Percentiles rank a stretch among this genome's conserved stretches.
Evolutionary conservation across 2,888 invertebrate genomes (phyloP).

Genomic region (Zygothrica quintamaculata): DNA sequence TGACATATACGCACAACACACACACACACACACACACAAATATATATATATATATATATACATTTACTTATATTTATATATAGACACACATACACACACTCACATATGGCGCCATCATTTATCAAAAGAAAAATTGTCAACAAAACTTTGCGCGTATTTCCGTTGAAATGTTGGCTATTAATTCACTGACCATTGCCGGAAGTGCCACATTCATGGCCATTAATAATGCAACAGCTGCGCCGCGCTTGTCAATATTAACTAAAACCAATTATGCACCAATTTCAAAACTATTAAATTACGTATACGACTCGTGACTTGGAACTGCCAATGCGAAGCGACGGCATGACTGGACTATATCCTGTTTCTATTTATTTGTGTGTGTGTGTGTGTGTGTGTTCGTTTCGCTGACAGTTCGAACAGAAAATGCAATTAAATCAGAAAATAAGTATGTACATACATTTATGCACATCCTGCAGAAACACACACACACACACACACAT

Average conservation of each 20-base stretch:
- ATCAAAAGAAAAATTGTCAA: slow-evolving; percentile 60
- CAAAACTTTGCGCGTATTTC: slow-evolving; percentile 65
- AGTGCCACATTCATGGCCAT: slow-evolving; percentile 52
- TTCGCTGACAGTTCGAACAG: slow-evolving; percentile 17
- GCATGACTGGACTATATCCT: too few relatives aligned
- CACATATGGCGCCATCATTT: slow-evolving; percentile 56
- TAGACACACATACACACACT: slow-evolving; percentile 7
- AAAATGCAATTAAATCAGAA: slow-evolving; percentile 75
- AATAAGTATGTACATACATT: slow-evolving; percentile 51
- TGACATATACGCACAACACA: slow-evolving; percentile 59
- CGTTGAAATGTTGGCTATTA: slow-evolving; percentile 69
- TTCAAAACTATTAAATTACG: slow-evolving; percentile 73
- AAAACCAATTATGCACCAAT: slow-evolving; percentile 71
- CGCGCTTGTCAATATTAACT: slow-evolving; percentile 71
- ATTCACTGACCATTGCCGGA: slow-evolving; percentile 60
- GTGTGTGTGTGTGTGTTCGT: background rate
- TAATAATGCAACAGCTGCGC: slow-evolving; percentile 77
- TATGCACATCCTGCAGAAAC: slow-evolving; percentile 61
- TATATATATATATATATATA: background rate
- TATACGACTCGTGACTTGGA: slow-evolving; percentile 44
- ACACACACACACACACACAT: slow-evolving; percentile 21
- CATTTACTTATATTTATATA: slow-evolving; percentile 2
- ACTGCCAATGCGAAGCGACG: background rate
- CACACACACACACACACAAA: slow-evolving; percentile 7
- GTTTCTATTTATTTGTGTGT: too few relatives aligned